Base-by-base conservation (phyloP, 2,888 invertebrate species). In the Margaritifera margaritifera region DNA sequence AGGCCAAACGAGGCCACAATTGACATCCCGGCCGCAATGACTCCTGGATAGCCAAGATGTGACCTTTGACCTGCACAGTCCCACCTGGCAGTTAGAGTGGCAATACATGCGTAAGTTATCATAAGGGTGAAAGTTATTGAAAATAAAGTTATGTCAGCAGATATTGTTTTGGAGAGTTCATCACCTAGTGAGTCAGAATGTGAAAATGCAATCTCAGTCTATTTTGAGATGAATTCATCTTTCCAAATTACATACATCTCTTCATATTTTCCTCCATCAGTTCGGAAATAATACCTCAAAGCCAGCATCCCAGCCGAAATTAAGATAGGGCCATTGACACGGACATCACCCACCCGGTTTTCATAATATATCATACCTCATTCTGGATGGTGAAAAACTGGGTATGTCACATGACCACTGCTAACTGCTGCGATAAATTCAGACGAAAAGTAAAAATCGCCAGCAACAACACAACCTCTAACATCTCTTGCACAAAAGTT, bases 1-100 rank as follows among this genome's bases (percentile, higher is more conserved):
- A 84, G 69, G 8, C 84, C 84, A 68, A 84, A 80, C n/a, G 80
- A 68, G 4, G 79, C 78, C 64, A 83, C 54, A 62, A 84, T 82
- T 25, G 81, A 80, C 56, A 84, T 66, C 1, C 68, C 75, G n/a
- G 81, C 80, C 11, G 80, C 77, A 19, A 78, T 27, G 22, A 82
- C 78, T 15, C 83, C 83, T 18, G 74, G 77, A 27, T 66, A 72
- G 1, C 79, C 78, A 56, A 81, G 70, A 50, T 71, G 64, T 2
- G 71, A 70, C 24, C 79, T 64, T 15, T 80, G 75, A 22, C 77
- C 74, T 24, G 79, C 69, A 62, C 72, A 75, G 69, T 80, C 61
- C 56, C 58, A 59, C 25, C 53, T 22, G 20, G 74, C 74, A 0
- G 74, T 59, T 60, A 64, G 60, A 5, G 75, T 72, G 11, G 75